Evolutionary conservation across 1,140 invertebrate species (phyloP), one percentile per base, ranked within the genome.

Genomic region (Elymnias hypermnestra): DNA sequence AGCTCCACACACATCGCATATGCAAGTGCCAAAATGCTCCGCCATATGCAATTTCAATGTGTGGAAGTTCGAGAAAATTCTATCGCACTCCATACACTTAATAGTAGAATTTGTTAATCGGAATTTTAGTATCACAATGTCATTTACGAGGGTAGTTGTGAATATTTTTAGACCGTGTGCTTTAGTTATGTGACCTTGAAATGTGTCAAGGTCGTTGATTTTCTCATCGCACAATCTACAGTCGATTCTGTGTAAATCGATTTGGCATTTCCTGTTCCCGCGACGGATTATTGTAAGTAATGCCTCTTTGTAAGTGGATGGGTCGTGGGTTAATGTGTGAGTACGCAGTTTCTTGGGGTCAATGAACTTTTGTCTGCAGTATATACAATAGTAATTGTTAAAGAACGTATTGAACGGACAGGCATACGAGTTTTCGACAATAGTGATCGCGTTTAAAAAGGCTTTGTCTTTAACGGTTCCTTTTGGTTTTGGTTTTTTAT

Each of bases 41-140:
- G 76, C 76, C 76, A 79, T 83, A 14, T 83, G 79, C 19, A 81
- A 79, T 54, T 75, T 81, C 15, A 83, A 41, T 0, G 76, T 71
- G 10, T 83, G 74, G 41, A 83, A 79, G 31, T 78, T 81, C 3
- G 62, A 49, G 5, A 77, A 83, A 0, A 23, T 44, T 0, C 19
- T 40, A 0, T 39, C 45, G 13, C 79, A 83, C 35, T 81, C 74
- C 0, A 51, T 50, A 17, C 79, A 83, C 1, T 26, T 46, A 6
- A 78, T 42, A 5, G 60, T 65, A 0, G 45, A 62, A 0, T 44
- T 13, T 0, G 70, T 77, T 2, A 83, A 37, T 18, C 56, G 57
- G 18, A 77, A 83, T 38, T 69, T 72, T 3, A 83, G 28, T 29
- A 77, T 79, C 5, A 78, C 69, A 22, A 71, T 63, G 2, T 28